Percentiles rank a stretch among this genome's conserved stretches.
Conservation (phyloP, 64 coral and sea anemone genomes). For the Hydrozoanthus tunicans region DNA sequence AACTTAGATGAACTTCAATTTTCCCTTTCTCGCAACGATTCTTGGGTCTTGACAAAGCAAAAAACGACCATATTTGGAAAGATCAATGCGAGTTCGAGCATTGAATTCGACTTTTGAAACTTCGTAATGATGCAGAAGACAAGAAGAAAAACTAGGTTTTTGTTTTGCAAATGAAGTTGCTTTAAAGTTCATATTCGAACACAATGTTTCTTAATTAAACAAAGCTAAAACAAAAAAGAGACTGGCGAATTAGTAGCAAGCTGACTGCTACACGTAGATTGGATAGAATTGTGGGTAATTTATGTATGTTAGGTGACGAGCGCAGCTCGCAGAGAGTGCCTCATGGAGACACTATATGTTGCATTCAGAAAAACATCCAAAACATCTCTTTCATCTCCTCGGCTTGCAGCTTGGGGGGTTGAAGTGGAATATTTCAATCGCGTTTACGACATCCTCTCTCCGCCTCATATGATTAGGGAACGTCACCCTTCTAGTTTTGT, state of each 20-base stretch:
- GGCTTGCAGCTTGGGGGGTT: neutral
- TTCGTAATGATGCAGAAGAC: no score
- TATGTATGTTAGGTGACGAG: constrained; percentile 28
- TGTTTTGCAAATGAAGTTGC: neutral
- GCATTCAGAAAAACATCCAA: neutral
- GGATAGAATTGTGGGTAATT: constrained; percentile 43
- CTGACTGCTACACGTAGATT: neutral
- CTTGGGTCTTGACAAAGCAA: no score
- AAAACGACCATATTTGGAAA: no score
- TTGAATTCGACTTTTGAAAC: neutral
- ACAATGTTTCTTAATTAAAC: neutral
- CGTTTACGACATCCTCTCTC: neutral
- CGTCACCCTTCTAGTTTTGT: neutral
- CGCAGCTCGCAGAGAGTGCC: neutral
- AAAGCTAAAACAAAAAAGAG: neutral
- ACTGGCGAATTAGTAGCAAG: neutral
- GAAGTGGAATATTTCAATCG: neutral
- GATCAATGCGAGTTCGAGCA: neutral
- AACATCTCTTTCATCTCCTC: constrained; percentile 33
- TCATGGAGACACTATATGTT: neutral
- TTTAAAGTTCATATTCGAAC: neutral
- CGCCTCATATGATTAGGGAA: neutral
- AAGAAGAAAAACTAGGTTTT: neutral
- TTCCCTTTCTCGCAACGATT: no score
- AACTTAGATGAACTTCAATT: no score